A percentile compares a stretch with the other conserved stretches of the same genome.
phyloP scores from a whole-genome alignment of 2,888 invertebrate genomes.

The Hyalella azteca region DNA sequence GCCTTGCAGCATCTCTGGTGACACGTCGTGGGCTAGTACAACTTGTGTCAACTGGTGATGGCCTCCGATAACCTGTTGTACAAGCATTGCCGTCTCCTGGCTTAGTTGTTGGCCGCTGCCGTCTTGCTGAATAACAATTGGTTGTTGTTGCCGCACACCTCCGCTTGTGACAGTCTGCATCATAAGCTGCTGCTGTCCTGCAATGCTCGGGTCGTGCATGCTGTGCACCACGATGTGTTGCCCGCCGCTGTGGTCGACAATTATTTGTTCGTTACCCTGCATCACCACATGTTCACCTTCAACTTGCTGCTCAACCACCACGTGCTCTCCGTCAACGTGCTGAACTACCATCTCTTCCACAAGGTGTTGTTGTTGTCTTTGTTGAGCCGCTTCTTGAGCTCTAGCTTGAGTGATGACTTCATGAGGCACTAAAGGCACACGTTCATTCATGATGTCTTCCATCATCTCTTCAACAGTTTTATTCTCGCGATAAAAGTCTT shows the following conservation, averaged over 20 bases:
- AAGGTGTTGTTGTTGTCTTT: constrained; percentile 11
- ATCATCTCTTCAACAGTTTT: constrained; percentile 58
- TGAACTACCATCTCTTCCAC: constrained; percentile 47
- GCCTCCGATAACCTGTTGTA: constrained; percentile 41
- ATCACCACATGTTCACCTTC: constrained; percentile 35
- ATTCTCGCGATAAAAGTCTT: constrained; percentile 55
- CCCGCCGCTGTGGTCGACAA: background rate
- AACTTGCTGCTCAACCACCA: constrained; percentile 31
- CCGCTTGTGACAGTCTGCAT: constrained; percentile 13
- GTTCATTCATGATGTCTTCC: constrained; percentile 58
- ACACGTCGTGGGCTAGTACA: constrained; percentile 55
- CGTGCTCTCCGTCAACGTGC: constrained; percentile 44
- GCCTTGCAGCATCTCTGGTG: constrained; percentile 56
- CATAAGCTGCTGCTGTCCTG: constrained; percentile 27
- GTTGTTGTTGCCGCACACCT: background rate
- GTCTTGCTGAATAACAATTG: background rate
- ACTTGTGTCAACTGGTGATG: constrained; percentile 54
- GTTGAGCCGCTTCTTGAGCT: constrained; percentile 10
- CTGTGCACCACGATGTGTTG: constrained; percentile 34
- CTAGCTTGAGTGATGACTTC: constrained; percentile 35
- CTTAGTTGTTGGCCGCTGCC: background rate
- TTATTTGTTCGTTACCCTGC: constrained; percentile 21
- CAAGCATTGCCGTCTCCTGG: background rate
- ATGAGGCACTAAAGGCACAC: constrained; percentile 54
- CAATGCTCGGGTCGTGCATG: background rate